Evolutionary conservation across 2,797 vertebrate species (phyloP).

Genomic region (Rhadinocentrus ornatus): DNA sequence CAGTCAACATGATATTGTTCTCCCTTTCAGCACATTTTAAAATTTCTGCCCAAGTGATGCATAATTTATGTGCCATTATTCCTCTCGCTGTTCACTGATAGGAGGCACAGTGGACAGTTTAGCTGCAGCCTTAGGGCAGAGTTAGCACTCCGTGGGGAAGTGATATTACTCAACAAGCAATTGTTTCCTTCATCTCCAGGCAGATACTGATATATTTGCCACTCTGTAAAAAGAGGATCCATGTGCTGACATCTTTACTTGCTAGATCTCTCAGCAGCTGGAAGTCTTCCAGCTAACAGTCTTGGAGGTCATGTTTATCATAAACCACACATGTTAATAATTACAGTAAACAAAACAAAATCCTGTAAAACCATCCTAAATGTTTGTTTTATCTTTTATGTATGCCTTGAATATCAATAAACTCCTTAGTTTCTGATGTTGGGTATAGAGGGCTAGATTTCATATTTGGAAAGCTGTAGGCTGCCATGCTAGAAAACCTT

Average conservation of each 20-base stretch:
- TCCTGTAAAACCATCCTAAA: slow-evolving; percentile 8
- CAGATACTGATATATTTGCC: slow-evolving; percentile 70
- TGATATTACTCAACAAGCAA: slow-evolving; percentile 69
- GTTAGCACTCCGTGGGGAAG: slow-evolving; percentile 54
- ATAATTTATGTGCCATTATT: slow-evolving; percentile 57
- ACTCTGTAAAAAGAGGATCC: slow-evolving; percentile 71
- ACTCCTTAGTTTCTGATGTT: slow-evolving; percentile 18
- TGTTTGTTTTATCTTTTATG: slow-evolving; percentile 33
- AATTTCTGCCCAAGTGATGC: slow-evolving; percentile 42
- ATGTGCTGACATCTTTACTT: too few species aligned
- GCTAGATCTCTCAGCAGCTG: slow-evolving; percentile 60
- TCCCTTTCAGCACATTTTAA: slow-evolving; percentile 18
- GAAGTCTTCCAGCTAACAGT: slow-evolving; percentile 60
- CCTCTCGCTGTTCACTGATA: slow-evolving; percentile 41
- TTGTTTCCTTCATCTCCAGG: slow-evolving; percentile 68
- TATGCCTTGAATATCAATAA: slow-evolving; percentile 42
- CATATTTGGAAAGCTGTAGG: slow-evolving; percentile 39
- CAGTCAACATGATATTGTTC: slow-evolving; percentile 21
- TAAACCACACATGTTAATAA: slow-evolving; percentile 46
- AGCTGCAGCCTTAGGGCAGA: slow-evolving; percentile 56
- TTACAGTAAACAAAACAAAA: slow-evolving; percentile 9
- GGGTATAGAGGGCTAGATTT: slow-evolving; percentile 45
- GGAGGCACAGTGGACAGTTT: slow-evolving; percentile 61
- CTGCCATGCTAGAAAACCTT: slow-evolving; percentile 34
- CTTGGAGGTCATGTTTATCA: slow-evolving; percentile 57